phyloP scores from a whole-genome alignment of 2,113 vertebrate species.

The Hydrochoerus hydrochaeris region DNA sequence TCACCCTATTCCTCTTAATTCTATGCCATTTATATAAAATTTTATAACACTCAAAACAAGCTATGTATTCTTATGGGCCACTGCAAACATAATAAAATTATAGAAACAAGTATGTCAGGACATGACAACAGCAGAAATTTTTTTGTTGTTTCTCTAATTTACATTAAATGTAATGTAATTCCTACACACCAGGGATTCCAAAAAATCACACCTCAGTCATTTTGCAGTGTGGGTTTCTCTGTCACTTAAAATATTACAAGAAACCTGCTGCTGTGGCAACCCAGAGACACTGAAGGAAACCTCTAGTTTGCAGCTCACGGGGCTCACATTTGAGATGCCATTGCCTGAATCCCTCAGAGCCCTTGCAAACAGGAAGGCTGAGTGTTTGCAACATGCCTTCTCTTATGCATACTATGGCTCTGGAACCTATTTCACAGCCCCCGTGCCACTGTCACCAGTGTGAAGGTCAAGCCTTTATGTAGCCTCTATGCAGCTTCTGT shows the following conservation, averaged over 20 bases:
- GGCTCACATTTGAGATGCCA: neutral
- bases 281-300: neutral
- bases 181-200: neutral
- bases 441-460: too few species aligned
- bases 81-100: constrained; percentile 48
- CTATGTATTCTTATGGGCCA: constrained; percentile 46
- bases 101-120: constrained; percentile 58
- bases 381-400: neutral
- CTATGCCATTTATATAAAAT: constrained; percentile 64
- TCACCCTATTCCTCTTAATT: constrained; percentile 42
- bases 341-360: neutral
- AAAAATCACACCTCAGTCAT: constrained; percentile 48
- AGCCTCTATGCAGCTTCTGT: neutral
- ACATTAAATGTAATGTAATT: constrained; percentile 37
- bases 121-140: constrained; percentile 6
- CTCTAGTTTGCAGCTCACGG: neutral
- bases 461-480: neutral
- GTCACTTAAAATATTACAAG: neutral
- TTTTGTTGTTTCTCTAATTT: constrained; percentile 59
- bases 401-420: neutral
- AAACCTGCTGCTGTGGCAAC: neutral
- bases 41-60: constrained; percentile 67
- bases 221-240: neutral
- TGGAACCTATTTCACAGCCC: neutral
- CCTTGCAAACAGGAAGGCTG: neutral